Base-by-base conservation (phyloP, 2,113 vertebrate species). In the Mesocricetus auratus region DNA sequence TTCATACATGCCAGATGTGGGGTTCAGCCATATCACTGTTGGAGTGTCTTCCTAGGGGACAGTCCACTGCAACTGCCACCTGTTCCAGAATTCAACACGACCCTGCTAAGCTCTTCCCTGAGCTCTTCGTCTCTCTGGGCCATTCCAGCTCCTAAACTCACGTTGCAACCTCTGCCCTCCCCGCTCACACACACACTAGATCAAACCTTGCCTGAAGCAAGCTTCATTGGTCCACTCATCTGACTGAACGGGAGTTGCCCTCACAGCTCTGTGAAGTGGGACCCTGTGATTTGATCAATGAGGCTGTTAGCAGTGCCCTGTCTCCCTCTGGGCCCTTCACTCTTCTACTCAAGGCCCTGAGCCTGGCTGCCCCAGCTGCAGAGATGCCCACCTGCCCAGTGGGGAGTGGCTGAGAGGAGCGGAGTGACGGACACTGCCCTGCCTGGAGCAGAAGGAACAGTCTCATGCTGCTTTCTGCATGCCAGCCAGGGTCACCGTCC, bases 221-320 rank as follows among this genome's bases (percentile, higher is more conserved):
- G 0, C 0, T 0, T 21, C 36, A 5, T 16, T 45, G 16, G 6
- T 7, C 17, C 19, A 5, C 29, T 29, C 7, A 26, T 42, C 78
- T 82, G 5, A n/a, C n/a, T 36, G 53, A 77, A 7, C 7, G 9
- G 33, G 31, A 10, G 13, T 1, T 21, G 1, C 26, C 36, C 16
- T 64, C 12, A 89, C 31, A n/a, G 31, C 68, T 36, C 31, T 12
- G 29, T 6, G 56, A 42, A 58, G 1, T 12, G 8, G 73, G 68
- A 31, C 71, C 33, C 50, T 26, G 21, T n/a, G 16, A 16, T 56
- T 33, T 21, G 29, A 29, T 69, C 56, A 3, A 0, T 0, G 9
- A 73, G 64, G 36, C 13, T n/a, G 45, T 45, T 39, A 19, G 22
- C 16, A n/a, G 33, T 13, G 21, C 11, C 81, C 78, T 19, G 12